A percentile compares a stretch with the other conserved stretches of the same genome.
Conservation (phyloP, 2,888 invertebrate species). For the Spodoptera exigua region DNA sequence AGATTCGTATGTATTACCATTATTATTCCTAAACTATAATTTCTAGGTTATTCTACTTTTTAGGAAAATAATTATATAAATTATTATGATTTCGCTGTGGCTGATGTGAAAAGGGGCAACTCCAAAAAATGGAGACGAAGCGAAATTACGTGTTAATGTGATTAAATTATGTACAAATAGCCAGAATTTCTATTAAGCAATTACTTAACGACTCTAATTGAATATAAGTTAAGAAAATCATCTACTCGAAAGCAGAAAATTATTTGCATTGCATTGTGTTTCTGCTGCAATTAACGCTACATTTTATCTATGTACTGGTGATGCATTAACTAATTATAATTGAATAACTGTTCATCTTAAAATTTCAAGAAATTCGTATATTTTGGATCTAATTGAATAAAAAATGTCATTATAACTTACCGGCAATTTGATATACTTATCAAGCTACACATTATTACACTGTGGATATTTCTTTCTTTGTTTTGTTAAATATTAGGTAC, state of each 20-base stretch:
- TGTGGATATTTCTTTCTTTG: not conserved
- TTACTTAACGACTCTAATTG: conserved; percentile 20
- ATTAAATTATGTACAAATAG: not conserved
- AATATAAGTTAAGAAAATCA: conserved; percentile 26
- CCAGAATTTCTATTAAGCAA: too few relatives aligned
- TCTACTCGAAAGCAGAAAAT: conserved; percentile 16
- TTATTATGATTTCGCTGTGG: conserved; percentile 3
- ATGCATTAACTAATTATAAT: conserved; percentile 32
- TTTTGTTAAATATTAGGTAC: conserved; percentile 2
- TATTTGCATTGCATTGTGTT: conserved; percentile 25
- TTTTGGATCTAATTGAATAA: conserved; percentile 5
- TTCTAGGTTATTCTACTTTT: conserved; percentile 21
- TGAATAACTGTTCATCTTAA: conserved; percentile 15
- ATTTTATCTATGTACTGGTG: conserved; percentile 28
- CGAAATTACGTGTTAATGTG: conserved; percentile 22
- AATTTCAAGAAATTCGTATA: conserved; percentile 21
- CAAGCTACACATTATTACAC: conserved; percentile 12
- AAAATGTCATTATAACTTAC: conserved; percentile 27
- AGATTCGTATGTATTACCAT: too few relatives aligned
- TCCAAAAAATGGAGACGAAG: conserved; percentile 11
- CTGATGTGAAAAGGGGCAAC: conserved; percentile 9
- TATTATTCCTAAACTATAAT: conserved; percentile 6
- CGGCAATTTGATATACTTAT: conserved; percentile 4
- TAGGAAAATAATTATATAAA: conserved; percentile 8
- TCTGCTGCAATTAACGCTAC: conserved; percentile 20